phyloP scores from a whole-genome alignment of 1,140 invertebrate genomes.

The Gryllus bimaculatus region DNA sequence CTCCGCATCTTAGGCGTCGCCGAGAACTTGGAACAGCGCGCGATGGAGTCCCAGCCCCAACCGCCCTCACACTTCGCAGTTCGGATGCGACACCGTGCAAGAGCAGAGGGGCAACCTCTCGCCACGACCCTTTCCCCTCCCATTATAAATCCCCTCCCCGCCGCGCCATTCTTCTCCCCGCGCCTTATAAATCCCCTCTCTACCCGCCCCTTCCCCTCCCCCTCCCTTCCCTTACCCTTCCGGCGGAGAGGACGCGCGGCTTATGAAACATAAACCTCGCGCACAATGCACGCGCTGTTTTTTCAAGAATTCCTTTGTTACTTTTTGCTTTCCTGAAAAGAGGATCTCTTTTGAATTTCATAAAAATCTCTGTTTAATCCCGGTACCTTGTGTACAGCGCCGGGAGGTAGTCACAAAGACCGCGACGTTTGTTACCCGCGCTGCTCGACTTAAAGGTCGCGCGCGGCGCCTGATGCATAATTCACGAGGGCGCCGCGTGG shows the following conservation, averaged over 20 bases:
- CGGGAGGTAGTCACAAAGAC: neutral
- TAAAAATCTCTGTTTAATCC: conserved; percentile 5
- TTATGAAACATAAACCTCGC: neutral
- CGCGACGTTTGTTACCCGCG: neutral
- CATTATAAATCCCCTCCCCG: too few species aligned
- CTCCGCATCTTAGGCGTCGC: too few species aligned
- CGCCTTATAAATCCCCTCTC: too few species aligned
- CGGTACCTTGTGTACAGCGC: neutral
- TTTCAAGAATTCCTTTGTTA: neutral
- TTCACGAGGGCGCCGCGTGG: neutral
- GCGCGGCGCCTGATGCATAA: neutral
- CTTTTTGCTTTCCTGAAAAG: neutral
- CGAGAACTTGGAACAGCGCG: too few species aligned
- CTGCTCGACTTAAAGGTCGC: neutral
- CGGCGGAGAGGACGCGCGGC: neutral
- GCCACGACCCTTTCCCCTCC: too few species aligned
- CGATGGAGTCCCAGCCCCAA: too few species aligned
- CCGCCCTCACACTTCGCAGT: too few species aligned
- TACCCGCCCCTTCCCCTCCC: too few species aligned
- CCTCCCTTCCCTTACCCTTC: too few species aligned
- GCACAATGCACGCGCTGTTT: neutral
- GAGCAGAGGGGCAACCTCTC: too few species aligned
- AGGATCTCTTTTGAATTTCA: neutral
- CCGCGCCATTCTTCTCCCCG: too few species aligned
- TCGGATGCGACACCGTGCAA: too few species aligned